Base-by-base conservation (phyloP, 2,113 vertebrate genomes). In the Irena cyanogastra region DNA sequence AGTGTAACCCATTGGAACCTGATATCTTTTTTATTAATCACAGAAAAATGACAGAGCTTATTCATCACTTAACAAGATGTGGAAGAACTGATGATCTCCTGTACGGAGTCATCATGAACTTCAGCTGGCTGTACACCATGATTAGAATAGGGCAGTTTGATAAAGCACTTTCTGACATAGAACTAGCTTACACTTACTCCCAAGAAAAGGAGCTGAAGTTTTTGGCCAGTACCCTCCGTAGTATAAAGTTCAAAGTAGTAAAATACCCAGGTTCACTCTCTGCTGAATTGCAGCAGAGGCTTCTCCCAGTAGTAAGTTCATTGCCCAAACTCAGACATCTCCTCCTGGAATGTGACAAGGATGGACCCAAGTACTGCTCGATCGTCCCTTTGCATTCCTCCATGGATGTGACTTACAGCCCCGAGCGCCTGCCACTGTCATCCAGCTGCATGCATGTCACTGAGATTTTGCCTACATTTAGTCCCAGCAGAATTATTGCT, bases 121-220 rank as follows among this genome's bases (percentile, higher is more conserved):
- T 99, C 97, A 99, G 99, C 94, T 99, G 99, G 99, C 98, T 99
- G 6, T 99, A 99, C 83, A 99, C 99, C 72, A 99, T 99, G 99
- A 99, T 99, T 96, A 99, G 99, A 97, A 99, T 99, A 49, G 99
- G 99, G 80, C 99, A 99, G 91, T 99, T 99, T 90, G 99, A 99
- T 78, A 99, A 99, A 97, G 99, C 98, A 60, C 97, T 99, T 74
- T 95, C 98, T 7, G 99, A 99, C 94, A 99, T 99, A 66, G 99
- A 99, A 81, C 86, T 99, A 89, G 99, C 99, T 76, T 99, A 99
- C 95, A 99, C 97, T 94, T 99, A 98, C 92, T 98, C 99, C 0
- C 99, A 99, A 81, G 99, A 99, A 96, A 99, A 99, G 95, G 99
- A 99, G 82, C 97, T 99, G 57, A 99, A 99, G 95, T 99, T 99